Conservation (phyloP, 1,140 invertebrate species). For the Tetraneura akinire region DNA sequence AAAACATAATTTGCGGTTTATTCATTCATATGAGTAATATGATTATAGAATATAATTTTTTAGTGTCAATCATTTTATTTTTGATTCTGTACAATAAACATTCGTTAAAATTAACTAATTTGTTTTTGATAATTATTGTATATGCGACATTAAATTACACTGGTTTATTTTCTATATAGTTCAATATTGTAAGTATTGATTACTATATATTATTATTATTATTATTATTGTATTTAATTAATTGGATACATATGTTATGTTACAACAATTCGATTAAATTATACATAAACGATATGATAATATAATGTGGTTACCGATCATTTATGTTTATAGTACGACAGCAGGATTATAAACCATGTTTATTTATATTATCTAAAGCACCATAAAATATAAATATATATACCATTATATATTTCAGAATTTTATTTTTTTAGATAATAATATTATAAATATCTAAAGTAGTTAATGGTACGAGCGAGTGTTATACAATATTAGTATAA, state of each 20-base stretch:
- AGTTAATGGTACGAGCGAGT: not conserved
- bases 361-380: not conserved
- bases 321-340: not conserved
- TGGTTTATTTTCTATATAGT: constrained; percentile 15
- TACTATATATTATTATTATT: not conserved
- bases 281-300: not conserved
- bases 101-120: constrained; percentile 12
- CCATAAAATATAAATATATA: not conserved
- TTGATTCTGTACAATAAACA: not conserved
- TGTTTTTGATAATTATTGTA: not conserved
- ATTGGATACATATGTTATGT: too few species aligned
- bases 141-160: constrained; percentile 3
- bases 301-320: not conserved
- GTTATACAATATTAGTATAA: not conserved
- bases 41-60: not conserved
- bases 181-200: not conserved
- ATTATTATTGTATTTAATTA: not conserved
- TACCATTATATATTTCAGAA: not conserved
- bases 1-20: not conserved
- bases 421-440: not conserved
- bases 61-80: not conserved
- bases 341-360: not conserved
- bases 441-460: not conserved
- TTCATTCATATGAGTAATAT: not conserved
- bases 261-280: not conserved